Percentiles rank a stretch among this genome's conserved stretches.
phyloP scores from a whole-genome alignment of 2,888 invertebrate species.

The Deladenus siricidicola region DNA sequence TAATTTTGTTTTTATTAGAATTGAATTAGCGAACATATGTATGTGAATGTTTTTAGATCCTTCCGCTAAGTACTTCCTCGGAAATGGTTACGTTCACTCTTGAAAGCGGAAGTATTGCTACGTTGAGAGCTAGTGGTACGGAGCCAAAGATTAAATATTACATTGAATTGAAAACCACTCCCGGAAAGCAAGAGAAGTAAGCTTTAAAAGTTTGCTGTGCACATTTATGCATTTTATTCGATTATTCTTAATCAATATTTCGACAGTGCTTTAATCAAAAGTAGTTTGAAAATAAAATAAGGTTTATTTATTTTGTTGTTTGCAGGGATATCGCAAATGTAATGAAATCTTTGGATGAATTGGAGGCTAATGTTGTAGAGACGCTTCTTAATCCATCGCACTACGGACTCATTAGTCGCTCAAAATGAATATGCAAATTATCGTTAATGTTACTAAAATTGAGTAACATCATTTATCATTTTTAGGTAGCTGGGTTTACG shows the following conservation, averaged over 20 bases:
- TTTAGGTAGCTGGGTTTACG: no score
- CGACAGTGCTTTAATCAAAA: no score
- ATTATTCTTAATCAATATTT: not conserved
- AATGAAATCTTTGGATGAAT: conserved; percentile 34
- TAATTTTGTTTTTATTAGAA: no score
- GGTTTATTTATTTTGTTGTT: no score
- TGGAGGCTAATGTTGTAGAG: conserved; percentile 44
- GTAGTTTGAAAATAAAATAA: not conserved
- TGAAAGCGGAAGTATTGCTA: conserved; percentile 71
- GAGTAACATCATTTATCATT: no score
- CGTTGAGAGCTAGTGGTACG: conserved; percentile 89
- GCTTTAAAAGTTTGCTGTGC: not conserved
- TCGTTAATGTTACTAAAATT: no score
- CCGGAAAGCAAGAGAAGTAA: conserved; percentile 43
- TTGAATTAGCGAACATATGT: not conserved
- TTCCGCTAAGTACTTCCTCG: conserved; percentile 58
- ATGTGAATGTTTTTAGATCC: conserved; percentile 48
- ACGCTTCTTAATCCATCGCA: conserved; percentile 43
- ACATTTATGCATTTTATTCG: not conserved
- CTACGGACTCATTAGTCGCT: conserved; percentile 41
- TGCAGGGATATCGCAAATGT: conserved; percentile 42
- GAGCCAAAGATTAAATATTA: conserved; percentile 99
- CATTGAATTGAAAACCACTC: conserved; percentile 65
- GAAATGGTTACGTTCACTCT: conserved; percentile 95
- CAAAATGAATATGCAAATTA: not conserved